Conservation (phyloP, 1,140 invertebrate genomes). For the Sesamia nonagrioides region DNA sequence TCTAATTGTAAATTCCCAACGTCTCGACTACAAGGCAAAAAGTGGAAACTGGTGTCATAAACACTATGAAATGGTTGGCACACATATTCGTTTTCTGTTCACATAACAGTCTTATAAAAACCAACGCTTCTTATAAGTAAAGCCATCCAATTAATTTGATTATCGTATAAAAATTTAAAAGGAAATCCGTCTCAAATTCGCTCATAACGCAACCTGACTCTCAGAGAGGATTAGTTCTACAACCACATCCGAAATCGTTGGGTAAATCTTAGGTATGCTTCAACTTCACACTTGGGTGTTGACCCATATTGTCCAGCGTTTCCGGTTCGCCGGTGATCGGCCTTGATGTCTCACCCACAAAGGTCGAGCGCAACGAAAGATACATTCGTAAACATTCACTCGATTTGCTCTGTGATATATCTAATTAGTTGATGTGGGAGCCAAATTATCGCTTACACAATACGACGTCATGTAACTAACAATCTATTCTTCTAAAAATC, state of each 20-base stretch:
- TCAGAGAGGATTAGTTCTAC: slow-evolving; percentile 1
- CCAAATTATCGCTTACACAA: slow-evolving; percentile 23
- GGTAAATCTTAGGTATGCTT: slow-evolving; percentile 13
- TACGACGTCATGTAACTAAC: not conserved
- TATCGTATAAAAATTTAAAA: not conserved
- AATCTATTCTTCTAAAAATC: too few relatives aligned
- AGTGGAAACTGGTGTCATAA: slow-evolving; percentile 1
- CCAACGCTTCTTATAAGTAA: not conserved
- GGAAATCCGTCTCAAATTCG: slow-evolving; percentile 28
- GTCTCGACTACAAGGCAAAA: not conserved
- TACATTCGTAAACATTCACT: slow-evolving; percentile 44
- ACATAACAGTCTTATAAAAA: not conserved
- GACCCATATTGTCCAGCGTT: slow-evolving; percentile 58
- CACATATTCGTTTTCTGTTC: not conserved
- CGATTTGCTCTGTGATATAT: slow-evolving; percentile 33
- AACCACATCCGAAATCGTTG: slow-evolving; percentile 7
- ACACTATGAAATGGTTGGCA: slow-evolving; percentile 22
- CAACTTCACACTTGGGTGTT: slow-evolving; percentile 43
- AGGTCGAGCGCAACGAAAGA: slow-evolving; percentile 50
- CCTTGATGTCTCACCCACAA: slow-evolving; percentile 56
- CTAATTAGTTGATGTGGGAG: slow-evolving; percentile 33
- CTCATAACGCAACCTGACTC: slow-evolving; percentile 22
- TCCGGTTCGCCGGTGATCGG: slow-evolving; percentile 56
- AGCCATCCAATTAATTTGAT: slow-evolving; percentile 13
- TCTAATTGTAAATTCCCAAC: slow-evolving; percentile 15